Percentiles rank a stretch among this genome's conserved stretches.
phyloP scores from a whole-genome alignment of 2,888 invertebrate species.

The Atethmia centrago region DNA sequence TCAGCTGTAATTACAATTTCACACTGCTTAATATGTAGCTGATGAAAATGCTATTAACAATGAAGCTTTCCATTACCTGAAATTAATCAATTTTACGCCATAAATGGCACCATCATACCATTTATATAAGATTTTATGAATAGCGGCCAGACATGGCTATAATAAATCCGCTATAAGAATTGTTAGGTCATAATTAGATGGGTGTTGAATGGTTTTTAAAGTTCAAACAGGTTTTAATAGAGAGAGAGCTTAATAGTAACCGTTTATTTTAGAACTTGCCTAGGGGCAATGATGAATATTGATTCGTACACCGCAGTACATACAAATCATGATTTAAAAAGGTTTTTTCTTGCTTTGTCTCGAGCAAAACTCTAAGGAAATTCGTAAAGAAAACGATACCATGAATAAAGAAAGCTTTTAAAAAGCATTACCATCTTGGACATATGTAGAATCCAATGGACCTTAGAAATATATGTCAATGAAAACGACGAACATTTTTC shows the following conservation, averaged over 20 bases:
- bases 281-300: neutral
- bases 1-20: slow-evolving; percentile 25
- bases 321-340: neutral
- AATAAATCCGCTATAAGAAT: slow-evolving; percentile 7
- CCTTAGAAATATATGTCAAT: neutral
- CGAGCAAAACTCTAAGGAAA: too few relatives aligned
- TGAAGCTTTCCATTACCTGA: slow-evolving; percentile 4
- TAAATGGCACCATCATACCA: slow-evolving; percentile 1
- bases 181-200: slow-evolving; percentile 22
- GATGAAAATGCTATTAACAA: slow-evolving; percentile 5
- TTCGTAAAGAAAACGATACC: neutral
- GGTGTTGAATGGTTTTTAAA: slow-evolving; percentile 33
- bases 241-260: slow-evolving; percentile 2
- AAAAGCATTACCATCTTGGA: neutral
- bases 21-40: neutral
- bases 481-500: neutral
- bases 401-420: neutral
- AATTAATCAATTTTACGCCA: slow-evolving; percentile 17
- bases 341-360: neutral
- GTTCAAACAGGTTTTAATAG: slow-evolving; percentile 26
- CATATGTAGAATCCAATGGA: neutral
- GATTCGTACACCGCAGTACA: neutral
- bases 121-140: slow-evolving; percentile 1
- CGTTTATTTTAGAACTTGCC: slow-evolving; percentile 5
- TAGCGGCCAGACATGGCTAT: neutral